Base-by-base conservation (phyloP, 1,140 invertebrate genomes). In the Augochlora pura region DNA sequence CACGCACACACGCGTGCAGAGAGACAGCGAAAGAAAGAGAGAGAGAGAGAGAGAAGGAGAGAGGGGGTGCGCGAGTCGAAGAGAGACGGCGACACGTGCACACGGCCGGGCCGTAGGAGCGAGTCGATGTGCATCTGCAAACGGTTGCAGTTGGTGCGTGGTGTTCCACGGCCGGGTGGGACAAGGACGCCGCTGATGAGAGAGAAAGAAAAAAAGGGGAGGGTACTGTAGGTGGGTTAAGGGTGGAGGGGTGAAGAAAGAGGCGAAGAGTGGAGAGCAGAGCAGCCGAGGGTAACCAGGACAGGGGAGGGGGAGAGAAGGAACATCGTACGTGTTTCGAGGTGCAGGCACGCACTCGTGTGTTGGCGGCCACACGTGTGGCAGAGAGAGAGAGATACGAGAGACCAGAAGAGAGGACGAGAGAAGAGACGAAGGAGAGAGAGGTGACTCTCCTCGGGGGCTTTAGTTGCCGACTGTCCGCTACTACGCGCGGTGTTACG, bases 391-490 rank as follows among this genome's bases (percentile, higher is more conserved):
- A 83, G 81, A 87, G 23, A 79, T 73, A 81, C 54, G 32, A 86
- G 85, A 87, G 81, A 27, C 54, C 65, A 72, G 86, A 83, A 87
- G 86, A 87, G 85, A 85, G 78, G 81, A 82, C 79, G 75, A 82
- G 82, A 77, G 80, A 85, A 72, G 76, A 80, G 71, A 82, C 83
- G 84, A 76, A 88, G 83, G 76, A 87, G 88, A 89, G 88, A 88
- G 90, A 89, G 89, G 87, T 84, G 86, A 90, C 88, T 90, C 87
- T 88, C 88, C 84, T 88, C 85, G 67, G 85, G 85, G 85, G 86
- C 88, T 85, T 90, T 90, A 90, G 90, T 91, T 82, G 88, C 83
- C 74, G 88, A 89, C 83, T 89, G 89, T 90, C 88, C 87, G 90
- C 90, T 91, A 87, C 85, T 86, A 88, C 83, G 87, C 77, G 73